phyloP scores from a whole-genome alignment of 2,113 vertebrate species.

The Chaenocephalus aceratus region DNA sequence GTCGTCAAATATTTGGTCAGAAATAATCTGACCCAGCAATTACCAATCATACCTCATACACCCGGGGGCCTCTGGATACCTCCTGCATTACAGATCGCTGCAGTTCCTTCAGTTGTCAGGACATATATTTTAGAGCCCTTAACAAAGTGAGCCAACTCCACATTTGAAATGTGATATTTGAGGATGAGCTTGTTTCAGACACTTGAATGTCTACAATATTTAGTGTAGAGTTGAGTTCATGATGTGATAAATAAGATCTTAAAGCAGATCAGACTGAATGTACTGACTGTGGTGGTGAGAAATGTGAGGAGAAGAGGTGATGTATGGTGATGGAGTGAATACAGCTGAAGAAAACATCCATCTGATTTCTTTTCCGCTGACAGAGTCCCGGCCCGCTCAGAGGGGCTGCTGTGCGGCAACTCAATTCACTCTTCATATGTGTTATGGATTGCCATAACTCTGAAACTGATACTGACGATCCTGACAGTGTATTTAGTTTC shows the following conservation, averaged over 20 bases:
- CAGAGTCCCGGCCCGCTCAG: slow-evolving; percentile 14
- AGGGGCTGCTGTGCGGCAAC: slow-evolving; percentile 8
- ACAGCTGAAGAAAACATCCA: slow-evolving; percentile 26
- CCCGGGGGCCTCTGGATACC: not conserved
- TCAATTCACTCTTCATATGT: slow-evolving; percentile 45
- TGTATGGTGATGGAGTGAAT: not conserved
- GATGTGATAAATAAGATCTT: slow-evolving; percentile 26
- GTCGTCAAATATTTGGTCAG: not conserved
- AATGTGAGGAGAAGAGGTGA: slow-evolving; percentile 13
- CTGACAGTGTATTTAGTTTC: slow-evolving; percentile 51
- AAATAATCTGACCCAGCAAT: not conserved
- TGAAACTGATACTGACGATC: slow-evolving; percentile 51
- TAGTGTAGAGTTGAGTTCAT: not conserved
- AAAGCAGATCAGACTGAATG: not conserved
- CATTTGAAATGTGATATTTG: not conserved
- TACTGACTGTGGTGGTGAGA: slow-evolving; percentile 2
- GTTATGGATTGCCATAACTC: slow-evolving; percentile 62
- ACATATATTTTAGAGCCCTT: not conserved
- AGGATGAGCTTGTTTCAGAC: not conserved
- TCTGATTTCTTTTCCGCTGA: slow-evolving; percentile 35
- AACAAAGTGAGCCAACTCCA: not conserved
- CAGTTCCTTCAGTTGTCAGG: not conserved
- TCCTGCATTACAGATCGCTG: not conserved
- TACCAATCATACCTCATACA: not conserved
- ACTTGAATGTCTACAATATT: not conserved